phyloP scores from a whole-genome alignment of 2,113 vertebrate species.

The Uria aalge region DNA sequence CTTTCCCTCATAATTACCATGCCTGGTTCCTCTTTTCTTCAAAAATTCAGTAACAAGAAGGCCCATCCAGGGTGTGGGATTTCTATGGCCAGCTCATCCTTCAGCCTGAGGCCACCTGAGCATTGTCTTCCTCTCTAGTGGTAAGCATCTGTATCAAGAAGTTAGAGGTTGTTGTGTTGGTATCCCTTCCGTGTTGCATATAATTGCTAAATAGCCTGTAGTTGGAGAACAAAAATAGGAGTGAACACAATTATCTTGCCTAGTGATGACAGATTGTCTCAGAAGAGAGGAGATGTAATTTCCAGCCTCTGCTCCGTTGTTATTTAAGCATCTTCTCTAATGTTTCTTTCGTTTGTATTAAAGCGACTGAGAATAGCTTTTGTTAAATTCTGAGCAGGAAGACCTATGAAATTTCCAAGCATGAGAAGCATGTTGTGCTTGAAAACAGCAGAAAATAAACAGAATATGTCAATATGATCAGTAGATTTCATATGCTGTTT shows the following conservation, averaged over 20 bases:
- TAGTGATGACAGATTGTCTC: background rate
- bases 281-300: background rate
- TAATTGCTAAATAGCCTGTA: background rate
- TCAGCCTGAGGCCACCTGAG: background rate
- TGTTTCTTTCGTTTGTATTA: background rate
- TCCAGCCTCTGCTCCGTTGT: background rate
- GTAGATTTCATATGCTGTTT: background rate
- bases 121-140: background rate
- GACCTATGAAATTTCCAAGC: background rate
- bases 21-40: background rate
- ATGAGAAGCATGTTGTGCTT: background rate
- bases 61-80: accelerated
- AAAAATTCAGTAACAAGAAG: background rate
- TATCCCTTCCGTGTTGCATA: background rate
- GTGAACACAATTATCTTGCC: background rate
- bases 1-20: background rate
- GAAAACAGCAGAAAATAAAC: background rate
- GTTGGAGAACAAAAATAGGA: background rate
- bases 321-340: background rate
- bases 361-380: background rate
- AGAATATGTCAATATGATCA: background rate
- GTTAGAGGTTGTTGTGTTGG: background rate
- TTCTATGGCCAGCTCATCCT: accelerated
- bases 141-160: accelerated
- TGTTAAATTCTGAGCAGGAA: background rate